Evolutionary conservation across 23 tunicate genomes (phyloP).

Genomic region (Styela plicata): DNA sequence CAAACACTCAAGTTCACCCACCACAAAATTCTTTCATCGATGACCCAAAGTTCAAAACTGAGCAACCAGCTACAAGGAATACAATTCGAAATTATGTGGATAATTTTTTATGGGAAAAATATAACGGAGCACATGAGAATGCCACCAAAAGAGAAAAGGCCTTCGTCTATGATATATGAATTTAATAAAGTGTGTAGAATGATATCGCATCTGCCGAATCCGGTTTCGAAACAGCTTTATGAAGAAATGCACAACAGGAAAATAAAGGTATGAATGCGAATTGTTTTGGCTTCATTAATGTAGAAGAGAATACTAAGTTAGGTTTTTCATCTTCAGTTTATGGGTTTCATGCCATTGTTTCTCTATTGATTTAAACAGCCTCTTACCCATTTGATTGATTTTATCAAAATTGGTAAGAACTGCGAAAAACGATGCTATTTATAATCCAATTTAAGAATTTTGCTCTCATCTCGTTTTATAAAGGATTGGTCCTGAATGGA

Average conservation of each 20-base stretch:
- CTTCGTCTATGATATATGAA: conserved; percentile 34
- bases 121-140: neutral
- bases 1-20: neutral
- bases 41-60: conserved; percentile 9
- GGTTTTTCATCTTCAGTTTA: no score
- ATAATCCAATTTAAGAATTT: no score
- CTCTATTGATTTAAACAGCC: no score
- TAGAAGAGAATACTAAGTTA: no score
- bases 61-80: neutral
- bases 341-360: no score
- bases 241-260: conserved; percentile 26
- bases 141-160: neutral
- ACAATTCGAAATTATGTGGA: neutral
- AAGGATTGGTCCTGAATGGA: no score
- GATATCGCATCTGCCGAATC: conserved; percentile 33
- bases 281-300: no score
- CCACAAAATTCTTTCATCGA: conserved; percentile 28
- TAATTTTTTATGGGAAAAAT: neutral
- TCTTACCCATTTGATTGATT: no score
- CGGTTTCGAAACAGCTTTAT: conserved; percentile 36
- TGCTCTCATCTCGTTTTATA: no score
- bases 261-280: conserved; percentile 11
- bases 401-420: no score
- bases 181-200: conserved; percentile 41
- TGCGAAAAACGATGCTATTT: no score